A percentile compares a stretch with the other conserved stretches of the same genome.
These are phyloP conservation scores for Kuschelorhynchus macadamiae DNA, from an alignment of 2,888 invertebrate genomes.

Conservation along the genomic window DNA sequence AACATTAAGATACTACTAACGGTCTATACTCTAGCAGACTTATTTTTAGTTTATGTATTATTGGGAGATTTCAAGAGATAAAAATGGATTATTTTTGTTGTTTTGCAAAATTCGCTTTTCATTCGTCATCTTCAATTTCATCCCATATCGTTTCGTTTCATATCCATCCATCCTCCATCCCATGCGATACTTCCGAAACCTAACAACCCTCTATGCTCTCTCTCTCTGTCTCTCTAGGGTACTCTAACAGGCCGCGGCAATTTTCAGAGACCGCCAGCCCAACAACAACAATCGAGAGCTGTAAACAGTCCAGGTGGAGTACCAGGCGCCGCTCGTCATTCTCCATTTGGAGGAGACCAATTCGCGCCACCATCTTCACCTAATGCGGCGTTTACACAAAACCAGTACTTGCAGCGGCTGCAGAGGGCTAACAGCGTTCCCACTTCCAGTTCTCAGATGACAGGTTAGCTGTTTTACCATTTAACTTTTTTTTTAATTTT, in stretches of 20 bases:
- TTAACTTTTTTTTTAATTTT: constrained; percentile 1
- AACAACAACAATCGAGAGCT: constrained; percentile 65
- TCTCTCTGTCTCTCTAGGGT: constrained; percentile 42
- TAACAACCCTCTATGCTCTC: constrained; percentile 32
- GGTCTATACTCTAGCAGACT: too few relatives aligned
- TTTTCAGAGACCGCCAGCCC: constrained; percentile 60
- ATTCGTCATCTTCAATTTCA: background rate
- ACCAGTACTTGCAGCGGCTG: constrained; percentile 70
- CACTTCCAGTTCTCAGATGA: constrained; percentile 73
- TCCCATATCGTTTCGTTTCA: constrained; percentile 19
- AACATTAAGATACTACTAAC: too few relatives aligned
- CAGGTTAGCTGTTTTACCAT: constrained; percentile 69
- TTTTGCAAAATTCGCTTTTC: background rate
- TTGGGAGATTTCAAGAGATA: too few relatives aligned
- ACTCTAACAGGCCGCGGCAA: constrained; percentile 53
- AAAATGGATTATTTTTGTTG: too few relatives aligned
- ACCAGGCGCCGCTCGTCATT: constrained; percentile 69
- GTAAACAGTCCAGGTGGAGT: constrained; percentile 69
- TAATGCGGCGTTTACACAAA: constrained; percentile 65
- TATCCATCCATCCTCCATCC: constrained; percentile 21
- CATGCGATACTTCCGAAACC: constrained; percentile 7
- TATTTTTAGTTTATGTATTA: too few relatives aligned
- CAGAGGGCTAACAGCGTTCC: constrained; percentile 74
- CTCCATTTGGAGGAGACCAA: constrained; percentile 69
- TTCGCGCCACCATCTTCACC: constrained; percentile 70